Conservation (phyloP, 2,797 vertebrate genomes). For the Notamacropus eugenii region DNA sequence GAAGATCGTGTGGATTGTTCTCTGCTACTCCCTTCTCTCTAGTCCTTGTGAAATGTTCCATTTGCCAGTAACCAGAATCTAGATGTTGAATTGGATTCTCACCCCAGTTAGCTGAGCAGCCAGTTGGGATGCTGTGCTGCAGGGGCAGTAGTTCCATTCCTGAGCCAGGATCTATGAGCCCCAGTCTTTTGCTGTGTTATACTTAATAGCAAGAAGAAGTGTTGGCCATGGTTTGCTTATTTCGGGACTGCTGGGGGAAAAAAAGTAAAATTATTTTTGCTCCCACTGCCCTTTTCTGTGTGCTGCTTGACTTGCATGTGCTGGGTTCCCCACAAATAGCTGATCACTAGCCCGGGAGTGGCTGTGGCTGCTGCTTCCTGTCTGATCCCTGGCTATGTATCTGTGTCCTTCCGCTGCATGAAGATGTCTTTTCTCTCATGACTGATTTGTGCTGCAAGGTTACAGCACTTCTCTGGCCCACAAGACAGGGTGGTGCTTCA, state of each 20-base stretch:
- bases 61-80: neutral
- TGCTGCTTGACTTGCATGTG: constrained; percentile 85
- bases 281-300: constrained; percentile 73
- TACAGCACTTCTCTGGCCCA: constrained; percentile 44
- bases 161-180: neutral
- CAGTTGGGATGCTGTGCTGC: constrained; percentile 9
- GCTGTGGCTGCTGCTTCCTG: constrained; percentile 68
- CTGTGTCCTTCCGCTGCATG: constrained; percentile 80
- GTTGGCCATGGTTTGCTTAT: constrained; percentile 85
- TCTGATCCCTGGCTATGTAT: constrained; percentile 68
- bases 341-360: constrained; percentile 69
- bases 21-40: neutral
- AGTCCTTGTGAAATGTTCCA: neutral
- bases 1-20: neutral
- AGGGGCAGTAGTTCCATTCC: constrained; percentile 6
- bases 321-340: constrained; percentile 77
- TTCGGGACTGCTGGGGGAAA: constrained; percentile 86
- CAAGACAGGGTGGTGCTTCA: constrained; percentile 33
- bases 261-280: constrained; percentile 85
- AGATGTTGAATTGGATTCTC: constrained; percentile 24
- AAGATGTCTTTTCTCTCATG: constrained; percentile 77
- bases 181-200: constrained; percentile 46
- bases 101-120: neutral
- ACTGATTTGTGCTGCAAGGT: constrained; percentile 72
- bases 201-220: constrained; percentile 59